Evolutionary conservation across 2,113 vertebrate genomes (phyloP).

Genomic region (Enhydra lutris): DNA sequence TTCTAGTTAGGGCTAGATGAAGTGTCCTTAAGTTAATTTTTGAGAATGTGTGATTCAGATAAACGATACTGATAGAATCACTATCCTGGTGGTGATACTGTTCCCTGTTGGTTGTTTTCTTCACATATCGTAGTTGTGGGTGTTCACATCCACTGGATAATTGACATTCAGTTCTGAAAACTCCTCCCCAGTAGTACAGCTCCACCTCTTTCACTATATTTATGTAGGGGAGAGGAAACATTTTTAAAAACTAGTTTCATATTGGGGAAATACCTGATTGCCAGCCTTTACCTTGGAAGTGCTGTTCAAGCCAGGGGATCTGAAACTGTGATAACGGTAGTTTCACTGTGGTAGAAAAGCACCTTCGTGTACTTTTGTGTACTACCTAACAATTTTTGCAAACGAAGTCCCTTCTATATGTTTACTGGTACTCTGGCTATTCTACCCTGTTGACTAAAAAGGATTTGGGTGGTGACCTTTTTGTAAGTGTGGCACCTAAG

Average conservation of each 20-base stretch:
- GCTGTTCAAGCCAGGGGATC: neutral
- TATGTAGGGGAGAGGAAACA: neutral
- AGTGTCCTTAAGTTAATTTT: neutral
- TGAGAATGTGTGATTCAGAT: neutral
- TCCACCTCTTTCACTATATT: neutral
- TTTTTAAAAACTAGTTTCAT: neutral
- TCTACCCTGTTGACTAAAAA: neutral
- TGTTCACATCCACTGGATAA: neutral
- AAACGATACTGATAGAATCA: neutral
- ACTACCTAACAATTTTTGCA: neutral
- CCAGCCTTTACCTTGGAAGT: neutral
- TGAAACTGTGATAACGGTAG: neutral
- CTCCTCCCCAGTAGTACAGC: neutral
- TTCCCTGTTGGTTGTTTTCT: neutral
- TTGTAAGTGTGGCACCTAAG: neutral
- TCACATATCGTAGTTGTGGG: neutral
- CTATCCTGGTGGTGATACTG: neutral
- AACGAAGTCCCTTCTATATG: neutral
- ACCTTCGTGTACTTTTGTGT: neutral
- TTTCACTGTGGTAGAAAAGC: neutral
- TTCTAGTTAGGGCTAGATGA: neutral
- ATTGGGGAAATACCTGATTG: neutral
- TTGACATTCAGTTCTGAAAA: neutral
- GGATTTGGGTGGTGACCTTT: neutral
- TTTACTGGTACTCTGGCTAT: neutral